phyloP scores from a whole-genome alignment of 2,113 vertebrate genomes.

The Romanogobio albipinnatus region DNA sequence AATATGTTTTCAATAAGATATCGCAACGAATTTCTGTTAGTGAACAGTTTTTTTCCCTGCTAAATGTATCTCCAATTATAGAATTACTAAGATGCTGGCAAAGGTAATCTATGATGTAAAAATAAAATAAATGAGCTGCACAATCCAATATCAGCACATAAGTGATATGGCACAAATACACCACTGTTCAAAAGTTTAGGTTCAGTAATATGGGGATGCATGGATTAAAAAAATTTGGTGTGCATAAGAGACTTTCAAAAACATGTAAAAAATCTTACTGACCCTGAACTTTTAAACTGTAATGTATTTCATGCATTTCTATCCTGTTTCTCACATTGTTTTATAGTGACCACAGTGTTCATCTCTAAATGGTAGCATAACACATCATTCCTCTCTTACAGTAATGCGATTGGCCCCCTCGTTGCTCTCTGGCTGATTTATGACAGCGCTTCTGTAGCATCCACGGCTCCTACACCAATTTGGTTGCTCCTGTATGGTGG shows the following conservation, averaged over 20 bases:
- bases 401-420: constrained; percentile 95
- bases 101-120: background rate
- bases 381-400: constrained; percentile 59
- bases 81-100: too few relatives aligned
- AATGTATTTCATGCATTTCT: background rate
- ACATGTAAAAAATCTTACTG: background rate
- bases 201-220: background rate
- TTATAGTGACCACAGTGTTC: background rate
- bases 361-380: background rate
- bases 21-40: too few relatives aligned
- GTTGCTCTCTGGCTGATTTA: constrained; percentile 92
- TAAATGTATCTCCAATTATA: too few relatives aligned
- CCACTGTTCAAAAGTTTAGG: too few relatives aligned
- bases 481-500: constrained; percentile 94
- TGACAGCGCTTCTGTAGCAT: constrained; percentile 75
- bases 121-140: background rate
- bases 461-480: constrained; percentile 83
- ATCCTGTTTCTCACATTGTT: background rate
- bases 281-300: background rate
- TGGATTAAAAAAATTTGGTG: background rate
- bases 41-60: too few relatives aligned
- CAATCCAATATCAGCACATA: background rate
- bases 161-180: background rate
- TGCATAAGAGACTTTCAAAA: background rate
- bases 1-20: too few relatives aligned